Conservation (phyloP, 2,888 invertebrate genomes). For the Lasioglossum malachurum region DNA sequence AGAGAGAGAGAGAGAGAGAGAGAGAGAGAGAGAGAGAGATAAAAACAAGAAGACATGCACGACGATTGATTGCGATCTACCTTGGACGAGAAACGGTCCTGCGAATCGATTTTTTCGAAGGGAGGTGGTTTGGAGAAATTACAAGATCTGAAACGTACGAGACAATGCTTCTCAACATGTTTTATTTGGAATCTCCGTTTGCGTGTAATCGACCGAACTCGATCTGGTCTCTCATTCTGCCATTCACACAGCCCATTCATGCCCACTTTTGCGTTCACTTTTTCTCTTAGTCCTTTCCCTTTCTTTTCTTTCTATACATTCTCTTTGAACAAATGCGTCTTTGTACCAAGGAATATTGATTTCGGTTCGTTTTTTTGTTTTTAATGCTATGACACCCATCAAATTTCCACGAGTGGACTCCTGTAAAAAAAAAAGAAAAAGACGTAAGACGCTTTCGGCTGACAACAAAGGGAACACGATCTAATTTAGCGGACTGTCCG, state of each 20-base stretch:
- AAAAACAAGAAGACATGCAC: neutral
- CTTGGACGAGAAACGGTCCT: constrained; percentile 15
- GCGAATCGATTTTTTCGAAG: constrained; percentile 11
- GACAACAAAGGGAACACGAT: neutral
- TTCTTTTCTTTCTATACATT: constrained; percentile 3
- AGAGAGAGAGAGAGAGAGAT: neutral
- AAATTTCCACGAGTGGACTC: constrained; percentile 56
- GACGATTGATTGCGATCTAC: neutral
- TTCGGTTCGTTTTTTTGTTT: constrained; percentile 10
- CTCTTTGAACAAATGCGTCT: constrained; percentile 26
- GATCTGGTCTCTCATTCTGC: constrained; percentile 12
- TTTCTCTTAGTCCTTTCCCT: neutral
- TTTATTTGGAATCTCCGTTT: constrained; percentile 51
- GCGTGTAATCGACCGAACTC: constrained; percentile 11
- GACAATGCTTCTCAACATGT: constrained; percentile 37
- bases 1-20: neutral
- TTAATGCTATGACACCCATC: constrained; percentile 43
- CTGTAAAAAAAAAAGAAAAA: constrained; percentile 55
- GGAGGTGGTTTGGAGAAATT: constrained; percentile 30
- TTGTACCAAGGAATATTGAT: constrained; percentile 30
- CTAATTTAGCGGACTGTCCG: constrained; percentile 10
- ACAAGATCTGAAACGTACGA: constrained; percentile 28
- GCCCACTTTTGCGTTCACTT: neutral
- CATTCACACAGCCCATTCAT: constrained; percentile 37
- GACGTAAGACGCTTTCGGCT: constrained; percentile 32